Conservation (phyloP, 2,888 invertebrate species). For the Acleris laterana region DNA sequence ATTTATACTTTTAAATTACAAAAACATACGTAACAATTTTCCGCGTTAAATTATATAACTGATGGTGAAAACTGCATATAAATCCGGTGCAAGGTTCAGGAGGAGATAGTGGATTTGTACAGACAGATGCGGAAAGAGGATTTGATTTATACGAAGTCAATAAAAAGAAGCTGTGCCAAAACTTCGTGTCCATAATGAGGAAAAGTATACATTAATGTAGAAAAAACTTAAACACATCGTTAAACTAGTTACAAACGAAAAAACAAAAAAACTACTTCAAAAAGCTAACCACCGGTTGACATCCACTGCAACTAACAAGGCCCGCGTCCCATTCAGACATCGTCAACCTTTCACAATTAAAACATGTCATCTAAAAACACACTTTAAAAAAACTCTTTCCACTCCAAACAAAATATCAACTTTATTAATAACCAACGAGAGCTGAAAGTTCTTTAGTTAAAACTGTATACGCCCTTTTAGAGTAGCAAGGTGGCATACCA, state of each 20-base stretch:
- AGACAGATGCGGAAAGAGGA: too few relatives aligned
- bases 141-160: too few relatives aligned
- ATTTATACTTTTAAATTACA: too few relatives aligned
- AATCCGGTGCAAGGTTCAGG: too few relatives aligned
- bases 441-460: too few relatives aligned
- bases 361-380: slow-evolving; percentile 35
- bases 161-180: too few relatives aligned
- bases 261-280: slow-evolving; percentile 19
- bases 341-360: slow-evolving; percentile 38
- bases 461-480: too few relatives aligned
- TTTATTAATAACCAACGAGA: too few relatives aligned
- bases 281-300: slow-evolving; percentile 13
- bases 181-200: background rate
- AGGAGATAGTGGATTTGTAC: too few relatives aligned
- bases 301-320: slow-evolving; percentile 33
- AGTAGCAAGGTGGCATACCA: background rate
- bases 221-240: slow-evolving; percentile 1
- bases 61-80: too few relatives aligned
- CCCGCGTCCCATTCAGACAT: slow-evolving; percentile 27
- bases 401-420: background rate
- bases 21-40: too few relatives aligned
- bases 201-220: background rate
- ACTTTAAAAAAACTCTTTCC: slow-evolving; percentile 21
- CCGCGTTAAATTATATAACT: too few relatives aligned
- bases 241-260: slow-evolving; percentile 12